Base-by-base conservation (phyloP, 2,888 invertebrate genomes). In the Ametastegia equiseti region DNA sequence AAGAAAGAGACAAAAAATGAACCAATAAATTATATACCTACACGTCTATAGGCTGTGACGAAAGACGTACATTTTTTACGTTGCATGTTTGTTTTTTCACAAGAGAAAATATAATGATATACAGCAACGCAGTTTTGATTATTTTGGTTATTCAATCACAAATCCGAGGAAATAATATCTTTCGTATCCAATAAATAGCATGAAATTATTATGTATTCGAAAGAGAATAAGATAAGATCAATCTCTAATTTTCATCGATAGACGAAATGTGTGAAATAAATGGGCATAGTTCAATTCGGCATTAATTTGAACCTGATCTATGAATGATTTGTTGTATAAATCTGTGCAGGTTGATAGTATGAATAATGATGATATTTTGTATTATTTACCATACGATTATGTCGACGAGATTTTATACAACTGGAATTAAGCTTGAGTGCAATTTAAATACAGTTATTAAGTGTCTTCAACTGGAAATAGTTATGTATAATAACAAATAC, bases 1-100 rank as follows among this genome's bases (percentile, higher is more conserved):
- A 13, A 30, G 19, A 11, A 27, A 30, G 9, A 27, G 3, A 63
- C 30, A 30, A 11, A 30, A 11, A 19, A 50, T 63, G 19, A 11
- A n/a, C 27, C 9, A 30, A 57, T 11, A 15, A 30, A 71, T 45
- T 71, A 47, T 47, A 60, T 47, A n/a, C n/a, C n/a, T n/a, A n/a
- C n/a, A n/a, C 47, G 1, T n/a, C n/a, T n/a, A n/a, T n/a, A 42
- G 71, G 71, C 71, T 71, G 71, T 47, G 71, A 71, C 47, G 71
- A 47, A 9, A 27, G 47, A 69, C 13, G 42, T 42, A 42, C 71
- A 47, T n/a, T 1, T 30, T 30, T 71, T 30, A 6, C 30, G 27
- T 27, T 9, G 2, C 33, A 33, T 30, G 7, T 36, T 23, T 3
- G 1, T n/a, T 54, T 54, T 6, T n/a, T 15, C 11, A 63, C n/a